Evolutionary conservation across 2,888 invertebrate genomes (phyloP).

Genomic region (Tenthredo mesomela): DNA sequence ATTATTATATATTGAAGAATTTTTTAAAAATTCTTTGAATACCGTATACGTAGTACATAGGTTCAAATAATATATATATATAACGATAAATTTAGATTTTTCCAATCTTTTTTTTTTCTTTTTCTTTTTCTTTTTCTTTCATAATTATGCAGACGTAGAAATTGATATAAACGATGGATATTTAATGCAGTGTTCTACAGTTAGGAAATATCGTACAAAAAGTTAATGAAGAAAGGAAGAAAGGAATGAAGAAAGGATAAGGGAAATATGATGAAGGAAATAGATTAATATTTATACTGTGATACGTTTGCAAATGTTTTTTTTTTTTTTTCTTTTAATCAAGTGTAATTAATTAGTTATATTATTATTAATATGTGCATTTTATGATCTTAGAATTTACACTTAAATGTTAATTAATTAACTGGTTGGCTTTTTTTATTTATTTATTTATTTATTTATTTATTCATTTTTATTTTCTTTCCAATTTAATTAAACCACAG

Average conservation of each 20-base stretch:
- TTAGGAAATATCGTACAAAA: slow-evolving; percentile 45
- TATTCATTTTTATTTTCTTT: too few species aligned
- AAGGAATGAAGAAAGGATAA: background rate
- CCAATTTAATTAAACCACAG: background rate
- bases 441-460: too few species aligned
- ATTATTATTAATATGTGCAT: background rate
- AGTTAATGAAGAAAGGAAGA: background rate
- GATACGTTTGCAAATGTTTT: background rate
- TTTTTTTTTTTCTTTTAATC: background rate
- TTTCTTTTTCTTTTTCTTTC: background rate
- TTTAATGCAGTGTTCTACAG: slow-evolving; percentile 27
- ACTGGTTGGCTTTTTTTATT: too few species aligned
- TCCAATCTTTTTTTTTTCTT: background rate
- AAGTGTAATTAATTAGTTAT: background rate
- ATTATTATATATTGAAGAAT: background rate
- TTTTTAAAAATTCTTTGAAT: background rate
- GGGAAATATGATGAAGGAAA: background rate
- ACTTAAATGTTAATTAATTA: background rate
- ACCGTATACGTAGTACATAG: background rate
- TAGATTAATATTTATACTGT: background rate
- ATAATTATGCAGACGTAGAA: background rate
- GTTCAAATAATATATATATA: background rate
- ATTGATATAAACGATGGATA: slow-evolving; percentile 19
- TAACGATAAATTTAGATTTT: background rate
- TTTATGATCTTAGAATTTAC: background rate